Percentiles rank a stretch among this genome's conserved stretches.
Conservation (phyloP, 2,113 vertebrate genomes). For the Equus quagga region DNA sequence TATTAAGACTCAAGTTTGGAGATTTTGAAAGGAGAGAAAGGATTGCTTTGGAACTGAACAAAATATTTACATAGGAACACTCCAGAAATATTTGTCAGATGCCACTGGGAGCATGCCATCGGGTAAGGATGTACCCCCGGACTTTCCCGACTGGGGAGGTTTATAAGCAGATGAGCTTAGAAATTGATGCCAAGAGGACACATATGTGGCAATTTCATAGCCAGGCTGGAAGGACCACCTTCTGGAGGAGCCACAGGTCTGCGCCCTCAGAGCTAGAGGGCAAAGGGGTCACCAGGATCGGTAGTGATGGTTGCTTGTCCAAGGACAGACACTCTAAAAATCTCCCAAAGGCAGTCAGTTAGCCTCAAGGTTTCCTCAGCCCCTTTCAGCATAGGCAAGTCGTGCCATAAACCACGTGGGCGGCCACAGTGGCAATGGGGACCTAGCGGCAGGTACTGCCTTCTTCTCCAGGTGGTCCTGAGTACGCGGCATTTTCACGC, state of each 20-base stretch:
- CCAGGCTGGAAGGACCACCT: background rate
- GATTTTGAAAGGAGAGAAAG: conserved; percentile 60
- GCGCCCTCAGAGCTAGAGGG: background rate
- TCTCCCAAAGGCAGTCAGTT: background rate
- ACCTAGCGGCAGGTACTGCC: background rate
- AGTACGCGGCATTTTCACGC: conserved; percentile 83
- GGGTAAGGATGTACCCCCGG: background rate
- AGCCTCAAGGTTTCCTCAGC: background rate
- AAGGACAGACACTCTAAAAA: background rate
- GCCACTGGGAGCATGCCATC: background rate
- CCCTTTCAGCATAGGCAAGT: background rate
- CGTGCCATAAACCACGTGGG: background rate
- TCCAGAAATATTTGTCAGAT: conserved; percentile 56
- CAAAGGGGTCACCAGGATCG: background rate
- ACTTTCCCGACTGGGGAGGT: background rate
- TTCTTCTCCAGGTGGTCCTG: conserved; percentile 70
- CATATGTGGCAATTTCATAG: background rate
- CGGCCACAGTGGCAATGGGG: background rate
- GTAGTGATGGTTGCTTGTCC: background rate
- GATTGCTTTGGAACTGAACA: conserved; percentile 64
- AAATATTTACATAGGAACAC: conserved; percentile 38
- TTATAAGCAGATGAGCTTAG: background rate
- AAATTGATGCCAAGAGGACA: background rate
- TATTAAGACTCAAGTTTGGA: conserved; percentile 62
- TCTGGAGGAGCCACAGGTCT: background rate